Percentiles rank a stretch among this genome's conserved stretches.
Evolutionary conservation across 2,113 vertebrate genomes (phyloP).

Genomic region (Machaerirhynchus nigripectus): DNA sequence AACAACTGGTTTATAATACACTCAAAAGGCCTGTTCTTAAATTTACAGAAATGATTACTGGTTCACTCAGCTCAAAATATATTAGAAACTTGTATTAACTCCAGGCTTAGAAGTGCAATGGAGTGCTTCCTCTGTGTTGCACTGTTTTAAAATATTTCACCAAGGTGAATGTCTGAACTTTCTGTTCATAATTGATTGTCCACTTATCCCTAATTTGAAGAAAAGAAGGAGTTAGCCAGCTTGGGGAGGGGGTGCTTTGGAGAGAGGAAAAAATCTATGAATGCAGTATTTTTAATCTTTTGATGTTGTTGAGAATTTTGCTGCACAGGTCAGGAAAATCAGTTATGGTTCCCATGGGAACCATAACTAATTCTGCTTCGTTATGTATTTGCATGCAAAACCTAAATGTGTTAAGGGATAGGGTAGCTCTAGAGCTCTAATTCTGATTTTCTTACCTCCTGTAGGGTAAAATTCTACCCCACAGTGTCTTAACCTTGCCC

Average conservation of each 20-base stretch:
- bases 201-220: background rate
- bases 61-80: background rate
- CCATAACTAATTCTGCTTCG: constrained; percentile 35
- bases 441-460: background rate
- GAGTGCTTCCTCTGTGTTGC: background rate
- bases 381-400: constrained; percentile 45
- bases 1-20: background rate
- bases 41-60: background rate
- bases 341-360: constrained; percentile 64
- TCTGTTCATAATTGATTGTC: background rate
- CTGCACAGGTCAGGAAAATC: constrained; percentile 55
- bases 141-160: background rate
- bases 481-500: background rate
- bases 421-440: background rate
- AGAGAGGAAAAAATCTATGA: background rate
- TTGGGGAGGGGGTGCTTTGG: background rate
- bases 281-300: constrained; percentile 27
- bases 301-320: constrained; percentile 2
- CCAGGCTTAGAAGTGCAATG: background rate
- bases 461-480: background rate
- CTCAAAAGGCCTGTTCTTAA: background rate
- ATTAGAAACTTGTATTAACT: background rate
- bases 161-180: background rate
- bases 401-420: background rate
- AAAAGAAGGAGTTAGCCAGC: background rate